Conservation (phyloP, 2,113 vertebrate genomes). For the Barbus barbus region DNA sequence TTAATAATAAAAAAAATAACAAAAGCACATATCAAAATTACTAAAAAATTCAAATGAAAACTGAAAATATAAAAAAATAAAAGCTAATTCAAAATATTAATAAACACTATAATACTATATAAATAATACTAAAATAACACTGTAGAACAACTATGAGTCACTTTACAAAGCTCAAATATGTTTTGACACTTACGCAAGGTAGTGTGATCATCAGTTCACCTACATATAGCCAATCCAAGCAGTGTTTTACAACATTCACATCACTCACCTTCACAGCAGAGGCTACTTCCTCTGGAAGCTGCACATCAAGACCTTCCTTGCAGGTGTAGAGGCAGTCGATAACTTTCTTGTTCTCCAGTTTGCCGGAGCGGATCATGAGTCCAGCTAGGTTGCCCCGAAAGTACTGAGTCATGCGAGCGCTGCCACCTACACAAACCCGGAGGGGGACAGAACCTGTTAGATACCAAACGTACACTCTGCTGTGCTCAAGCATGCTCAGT, state of each 20-base stretch:
- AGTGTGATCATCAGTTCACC: neutral
- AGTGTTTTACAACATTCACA: neutral
- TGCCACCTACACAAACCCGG: conserved; percentile 76
- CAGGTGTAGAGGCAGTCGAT: conserved; percentile 98
- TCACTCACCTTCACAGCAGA: conserved; percentile 85
- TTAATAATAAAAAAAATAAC: neutral
- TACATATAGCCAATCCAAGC: neutral
- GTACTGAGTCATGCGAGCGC: conserved; percentile 89
- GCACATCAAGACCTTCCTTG: conserved; percentile 93
- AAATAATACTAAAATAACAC: neutral
- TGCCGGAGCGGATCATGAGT: conserved; percentile 90
- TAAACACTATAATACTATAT: neutral
- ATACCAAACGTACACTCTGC: conserved; percentile 29
- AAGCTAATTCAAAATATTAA: neutral
- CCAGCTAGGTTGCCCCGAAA: conserved; percentile 93
- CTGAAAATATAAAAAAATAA: too few species aligned
- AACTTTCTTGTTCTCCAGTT: conserved; percentile 93
- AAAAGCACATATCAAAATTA: neutral
- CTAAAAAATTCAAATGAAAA: too few species aligned
- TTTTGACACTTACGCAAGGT: neutral
- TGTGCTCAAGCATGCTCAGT: conserved; percentile 64
- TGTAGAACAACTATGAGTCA: neutral
- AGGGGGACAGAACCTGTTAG: neutral
- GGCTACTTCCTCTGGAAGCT: conserved; percentile 79
- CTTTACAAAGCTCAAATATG: neutral